These are phyloP conservation scores for Ambastaia sidthimunki DNA, from an alignment of 2,797 vertebrate genomes.

Conservation along the genomic window DNA sequence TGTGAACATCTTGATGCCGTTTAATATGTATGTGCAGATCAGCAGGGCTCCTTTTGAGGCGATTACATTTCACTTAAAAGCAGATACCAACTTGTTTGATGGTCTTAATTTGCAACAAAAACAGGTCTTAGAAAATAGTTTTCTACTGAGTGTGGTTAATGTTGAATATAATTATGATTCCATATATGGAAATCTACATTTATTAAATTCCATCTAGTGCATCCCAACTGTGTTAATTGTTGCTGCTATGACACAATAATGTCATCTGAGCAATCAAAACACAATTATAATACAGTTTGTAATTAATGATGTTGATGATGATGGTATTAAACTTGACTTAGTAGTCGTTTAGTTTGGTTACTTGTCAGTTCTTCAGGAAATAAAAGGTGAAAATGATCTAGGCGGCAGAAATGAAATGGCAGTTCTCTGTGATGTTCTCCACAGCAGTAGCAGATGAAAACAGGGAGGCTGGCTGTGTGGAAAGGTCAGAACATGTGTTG, in stretches of 20 bases:
- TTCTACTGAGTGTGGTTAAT: conserved; percentile 5
- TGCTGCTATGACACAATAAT: conserved; percentile 18
- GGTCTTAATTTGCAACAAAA: conserved; percentile 9
- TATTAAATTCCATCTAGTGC: conserved; percentile 6
- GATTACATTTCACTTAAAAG: conserved; percentile 3
- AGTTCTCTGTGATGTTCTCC: conserved; percentile 90
- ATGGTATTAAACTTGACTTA: conserved; percentile 15
- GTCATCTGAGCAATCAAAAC: conserved; percentile 18
- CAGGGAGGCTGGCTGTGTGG: conserved; percentile 90
- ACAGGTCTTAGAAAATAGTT: conserved; percentile 1
- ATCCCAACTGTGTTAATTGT: conserved; percentile 20
- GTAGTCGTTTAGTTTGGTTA: conserved; percentile 12
- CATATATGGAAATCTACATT: background rate
- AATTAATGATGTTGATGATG: conserved; percentile 23
- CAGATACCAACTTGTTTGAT: conserved; percentile 7
- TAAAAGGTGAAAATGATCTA: conserved; percentile 76
- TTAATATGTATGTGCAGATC: conserved; percentile 1
- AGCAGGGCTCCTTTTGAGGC: background rate
- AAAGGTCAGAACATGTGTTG: conserved; percentile 99
- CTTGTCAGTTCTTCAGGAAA: conserved; percentile 56
- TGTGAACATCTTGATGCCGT: background rate
- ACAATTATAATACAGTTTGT: conserved; percentile 17
- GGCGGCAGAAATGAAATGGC: conserved; percentile 77
- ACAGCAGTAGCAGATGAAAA: conserved; percentile 88
- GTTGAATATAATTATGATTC: conserved; percentile 6